Conservation (phyloP, 2,797 vertebrate genomes). For the Chelonia mydas region DNA sequence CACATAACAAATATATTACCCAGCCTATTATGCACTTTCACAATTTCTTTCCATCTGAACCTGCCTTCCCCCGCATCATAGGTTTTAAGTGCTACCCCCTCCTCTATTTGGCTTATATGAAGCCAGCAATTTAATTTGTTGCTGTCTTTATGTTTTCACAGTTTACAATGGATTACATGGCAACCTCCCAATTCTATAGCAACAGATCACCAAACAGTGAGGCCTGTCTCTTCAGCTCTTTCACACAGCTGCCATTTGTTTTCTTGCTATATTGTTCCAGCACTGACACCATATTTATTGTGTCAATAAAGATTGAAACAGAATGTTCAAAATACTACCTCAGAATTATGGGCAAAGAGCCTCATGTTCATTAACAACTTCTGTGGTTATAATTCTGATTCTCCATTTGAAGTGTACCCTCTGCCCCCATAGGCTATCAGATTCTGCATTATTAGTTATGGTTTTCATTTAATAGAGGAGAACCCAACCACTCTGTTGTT, state of each 20-base stretch:
- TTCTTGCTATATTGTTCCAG: constrained; percentile 12
- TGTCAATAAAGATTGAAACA: background rate
- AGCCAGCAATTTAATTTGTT: constrained; percentile 26
- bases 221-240: constrained; percentile 37
- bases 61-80: background rate
- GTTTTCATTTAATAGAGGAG: background rate
- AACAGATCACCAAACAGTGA: background rate
- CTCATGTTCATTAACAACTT: background rate
- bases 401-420: background rate
- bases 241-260: constrained; percentile 46
- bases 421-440: fast-evolving
- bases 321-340: background rate
- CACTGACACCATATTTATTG: background rate
- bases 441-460: background rate
- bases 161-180: constrained; percentile 10
- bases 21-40: background rate
- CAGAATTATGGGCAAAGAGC: background rate
- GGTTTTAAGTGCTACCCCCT: background rate
- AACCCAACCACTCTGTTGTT: background rate
- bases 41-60: background rate
- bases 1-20: background rate
- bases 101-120: background rate
- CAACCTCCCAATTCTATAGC: constrained; percentile 12
- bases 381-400: background rate
- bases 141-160: constrained; percentile 38